phyloP scores from a whole-genome alignment of 2,113 vertebrate genomes.

The Bucco capensis region DNA sequence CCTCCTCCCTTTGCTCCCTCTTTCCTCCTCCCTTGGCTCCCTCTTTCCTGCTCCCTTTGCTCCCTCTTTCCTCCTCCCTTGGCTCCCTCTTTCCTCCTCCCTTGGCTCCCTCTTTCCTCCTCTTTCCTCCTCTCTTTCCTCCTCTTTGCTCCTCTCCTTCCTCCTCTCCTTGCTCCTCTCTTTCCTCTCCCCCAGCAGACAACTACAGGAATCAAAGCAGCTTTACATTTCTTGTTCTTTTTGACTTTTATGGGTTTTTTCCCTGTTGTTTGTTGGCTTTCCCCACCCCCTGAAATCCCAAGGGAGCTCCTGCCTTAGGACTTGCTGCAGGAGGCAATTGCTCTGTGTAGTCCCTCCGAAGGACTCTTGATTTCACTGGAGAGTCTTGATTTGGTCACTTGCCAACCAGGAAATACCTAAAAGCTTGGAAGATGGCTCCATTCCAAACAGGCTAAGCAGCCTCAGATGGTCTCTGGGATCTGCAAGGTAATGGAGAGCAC shows the following conservation, averaged over 20 bases:
- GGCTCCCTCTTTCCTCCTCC: no score
- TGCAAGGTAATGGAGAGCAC: conserved; percentile 51
- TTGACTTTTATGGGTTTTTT: neutral
- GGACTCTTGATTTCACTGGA: neutral
- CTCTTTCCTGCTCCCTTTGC: no score
- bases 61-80: no score
- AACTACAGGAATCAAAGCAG: neutral
- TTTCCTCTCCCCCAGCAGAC: neutral
- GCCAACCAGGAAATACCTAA: conserved; percentile 53
- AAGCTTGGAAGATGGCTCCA: conserved; percentile 29
- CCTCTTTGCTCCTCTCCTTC: no score
- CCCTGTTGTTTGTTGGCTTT: no score
- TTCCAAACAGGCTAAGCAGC: conserved; percentile 50
- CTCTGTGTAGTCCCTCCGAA: neutral
- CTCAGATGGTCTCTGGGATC: conserved; percentile 60
- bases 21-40: no score
- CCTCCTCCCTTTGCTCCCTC: no score
- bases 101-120: no score
- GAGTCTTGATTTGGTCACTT: neutral
- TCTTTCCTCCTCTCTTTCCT: no score
- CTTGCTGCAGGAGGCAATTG: neutral
- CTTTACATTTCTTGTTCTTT: fast-evolving
- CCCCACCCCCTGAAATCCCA: neutral
- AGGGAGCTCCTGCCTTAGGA: neutral
- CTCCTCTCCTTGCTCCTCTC: no score